A percentile compares a stretch with the other conserved stretches of the same genome.
Evolutionary conservation across 23 tunicate genomes (phyloP).

Genomic region (Halocynthia aurantium): DNA sequence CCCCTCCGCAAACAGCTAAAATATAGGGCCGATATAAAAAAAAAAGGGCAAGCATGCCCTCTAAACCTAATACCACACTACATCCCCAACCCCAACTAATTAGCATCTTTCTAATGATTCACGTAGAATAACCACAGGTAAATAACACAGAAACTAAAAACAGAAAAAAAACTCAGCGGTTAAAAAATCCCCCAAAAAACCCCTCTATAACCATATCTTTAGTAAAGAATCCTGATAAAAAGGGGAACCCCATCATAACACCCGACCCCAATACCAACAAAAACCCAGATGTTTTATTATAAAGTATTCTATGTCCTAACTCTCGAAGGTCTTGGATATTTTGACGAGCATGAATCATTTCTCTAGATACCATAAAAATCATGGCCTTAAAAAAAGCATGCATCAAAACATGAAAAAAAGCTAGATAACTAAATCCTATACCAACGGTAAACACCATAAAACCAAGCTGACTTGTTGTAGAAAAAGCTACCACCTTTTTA

Average conservation of each 20-base stretch:
- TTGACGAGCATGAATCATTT: background rate
- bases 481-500: constrained; percentile 12
- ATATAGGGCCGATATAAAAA: too few relatives aligned
- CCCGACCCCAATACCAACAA: background rate
- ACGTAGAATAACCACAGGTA: constrained; percentile 5
- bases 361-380: constrained; percentile 9
- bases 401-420: background rate
- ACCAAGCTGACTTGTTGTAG: constrained; percentile 21
- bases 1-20: too few relatives aligned
- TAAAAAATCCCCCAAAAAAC: background rate
- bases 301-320: background rate
- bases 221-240: constrained; percentile 13
- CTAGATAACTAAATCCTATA: background rate
- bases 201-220: constrained; percentile 8
- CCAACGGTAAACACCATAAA: background rate
- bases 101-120: background rate
- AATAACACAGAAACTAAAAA: background rate
- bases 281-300: background rate
- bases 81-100: background rate
- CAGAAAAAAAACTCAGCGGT: background rate
- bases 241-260: constrained; percentile 3
- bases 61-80: too few relatives aligned
- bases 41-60: too few relatives aligned
- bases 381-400: constrained; percentile 26
- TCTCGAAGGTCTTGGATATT: background rate